phyloP scores from a whole-genome alignment of 2,113 vertebrate species.

The Epinephelus cyanopodus region DNA sequence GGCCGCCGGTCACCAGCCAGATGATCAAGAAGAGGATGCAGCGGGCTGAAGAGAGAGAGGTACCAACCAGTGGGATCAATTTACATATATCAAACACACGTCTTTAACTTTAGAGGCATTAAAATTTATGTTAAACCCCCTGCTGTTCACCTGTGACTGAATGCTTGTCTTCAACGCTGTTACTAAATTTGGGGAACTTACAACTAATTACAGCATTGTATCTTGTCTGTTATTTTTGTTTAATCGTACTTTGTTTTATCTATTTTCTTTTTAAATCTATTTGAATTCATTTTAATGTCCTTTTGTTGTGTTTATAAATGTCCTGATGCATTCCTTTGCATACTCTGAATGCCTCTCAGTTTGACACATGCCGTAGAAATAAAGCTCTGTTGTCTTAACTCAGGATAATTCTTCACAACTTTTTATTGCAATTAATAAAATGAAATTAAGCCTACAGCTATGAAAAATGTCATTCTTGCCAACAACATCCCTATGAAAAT shows the following conservation, averaged over 20 bases:
- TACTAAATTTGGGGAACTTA: not conserved
- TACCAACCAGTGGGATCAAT: not conserved
- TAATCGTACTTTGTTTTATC: not conserved
- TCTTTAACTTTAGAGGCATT: not conserved
- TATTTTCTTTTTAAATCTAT: not conserved
- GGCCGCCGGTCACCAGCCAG: slow-evolving; percentile 97
- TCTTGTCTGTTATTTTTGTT: not conserved
- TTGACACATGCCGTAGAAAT: too few relatives aligned
- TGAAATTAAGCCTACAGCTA: not conserved
- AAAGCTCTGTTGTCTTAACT: too few relatives aligned
- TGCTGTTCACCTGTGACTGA: not conserved
- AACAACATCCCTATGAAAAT: too few relatives aligned
- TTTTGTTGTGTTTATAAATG: too few relatives aligned
- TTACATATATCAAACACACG: not conserved
- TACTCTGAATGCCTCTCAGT: not conserved
- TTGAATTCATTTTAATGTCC: not conserved
- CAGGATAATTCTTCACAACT: too few relatives aligned
- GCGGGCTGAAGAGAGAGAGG: slow-evolving; percentile 87
- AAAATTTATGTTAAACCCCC: not conserved
- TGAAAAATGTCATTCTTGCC: not conserved
- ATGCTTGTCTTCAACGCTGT: not conserved
- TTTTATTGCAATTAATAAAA: not conserved
- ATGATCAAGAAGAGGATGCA: slow-evolving; percentile 99
- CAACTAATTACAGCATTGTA: not conserved
- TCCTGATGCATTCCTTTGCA: not conserved